A percentile compares a stretch with the other conserved stretches of the same genome.
phyloP scores from a whole-genome alignment of 2,888 invertebrate genomes.

The Agrochola macilenta region DNA sequence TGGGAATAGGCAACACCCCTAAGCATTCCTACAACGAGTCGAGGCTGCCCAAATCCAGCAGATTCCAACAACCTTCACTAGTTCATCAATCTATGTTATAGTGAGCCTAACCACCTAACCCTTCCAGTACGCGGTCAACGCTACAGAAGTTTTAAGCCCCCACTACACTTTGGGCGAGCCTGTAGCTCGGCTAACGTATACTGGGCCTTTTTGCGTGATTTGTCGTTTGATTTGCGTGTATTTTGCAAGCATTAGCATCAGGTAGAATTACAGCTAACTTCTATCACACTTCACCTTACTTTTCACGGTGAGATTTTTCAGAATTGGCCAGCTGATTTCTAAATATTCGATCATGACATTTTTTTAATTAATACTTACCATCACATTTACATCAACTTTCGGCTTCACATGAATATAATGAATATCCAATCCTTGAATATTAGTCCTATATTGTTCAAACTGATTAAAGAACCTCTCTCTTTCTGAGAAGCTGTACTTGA shows the following conservation, averaged over 20 bases:
- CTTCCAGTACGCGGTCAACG: background rate
- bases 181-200: too few relatives aligned
- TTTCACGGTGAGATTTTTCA: background rate
- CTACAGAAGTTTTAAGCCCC: too few relatives aligned
- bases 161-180: too few relatives aligned
- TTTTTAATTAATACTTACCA: slow-evolving; percentile 77
- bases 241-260: too few relatives aligned
- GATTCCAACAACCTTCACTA: background rate
- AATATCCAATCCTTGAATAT: slow-evolving; percentile 93
- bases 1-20: background rate
- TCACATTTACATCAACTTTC: slow-evolving; percentile 72
- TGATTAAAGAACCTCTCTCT: slow-evolving; percentile 92
- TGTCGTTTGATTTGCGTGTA: too few relatives aligned
- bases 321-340: background rate
- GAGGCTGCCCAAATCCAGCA: too few relatives aligned
- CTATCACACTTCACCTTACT: too few relatives aligned
- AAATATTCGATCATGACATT: background rate
- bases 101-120: too few relatives aligned
- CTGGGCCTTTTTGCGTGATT: too few relatives aligned
- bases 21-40: background rate
- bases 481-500: slow-evolving; percentile 91
- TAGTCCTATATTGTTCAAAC: slow-evolving; percentile 94
- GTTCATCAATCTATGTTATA: too few relatives aligned
- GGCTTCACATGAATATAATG: slow-evolving; percentile 94
- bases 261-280: background rate